A percentile compares a stretch with the other conserved stretches of the same genome.
These are phyloP conservation scores for Recurvirostra avosetta DNA, from an alignment of 2,113 vertebrate species.

Conservation along the genomic window DNA sequence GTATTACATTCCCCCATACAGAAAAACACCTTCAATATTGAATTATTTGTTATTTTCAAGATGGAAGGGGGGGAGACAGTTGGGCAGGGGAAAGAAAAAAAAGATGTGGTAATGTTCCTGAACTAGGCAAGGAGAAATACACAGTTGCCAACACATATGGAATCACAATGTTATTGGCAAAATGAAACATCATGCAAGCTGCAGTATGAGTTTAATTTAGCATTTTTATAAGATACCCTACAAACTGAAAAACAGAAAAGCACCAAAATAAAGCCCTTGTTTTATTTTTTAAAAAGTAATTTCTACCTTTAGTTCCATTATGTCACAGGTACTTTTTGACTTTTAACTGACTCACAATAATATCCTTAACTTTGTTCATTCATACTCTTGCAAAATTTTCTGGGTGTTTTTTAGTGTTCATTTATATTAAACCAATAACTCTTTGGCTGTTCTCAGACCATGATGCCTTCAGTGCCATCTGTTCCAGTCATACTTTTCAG, in stretches of 20 bases:
- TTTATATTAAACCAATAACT: slow-evolving; percentile 31
- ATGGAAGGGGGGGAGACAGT: background rate
- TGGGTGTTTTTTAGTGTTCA: background rate
- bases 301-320: background rate
- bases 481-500: slow-evolving; percentile 22
- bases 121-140: background rate
- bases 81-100: background rate
- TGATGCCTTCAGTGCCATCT: slow-evolving; percentile 8
- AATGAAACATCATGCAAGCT: background rate
- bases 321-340: background rate
- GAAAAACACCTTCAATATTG: background rate
- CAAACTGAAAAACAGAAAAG: background rate
- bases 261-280: background rate
- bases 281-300: background rate
- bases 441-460: background rate
- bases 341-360: background rate
- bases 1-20: background rate
- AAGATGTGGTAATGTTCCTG: background rate
- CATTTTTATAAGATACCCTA: background rate
- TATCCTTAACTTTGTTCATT: background rate
- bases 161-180: slow-evolving; percentile 3
- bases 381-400: background rate
- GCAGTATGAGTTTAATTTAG: background rate
- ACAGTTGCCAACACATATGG: slow-evolving; percentile 33
- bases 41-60: background rate